These are phyloP conservation scores for Vulpes ferrilata DNA, from an alignment of 2,113 vertebrate genomes.

Conservation along the genomic window DNA sequence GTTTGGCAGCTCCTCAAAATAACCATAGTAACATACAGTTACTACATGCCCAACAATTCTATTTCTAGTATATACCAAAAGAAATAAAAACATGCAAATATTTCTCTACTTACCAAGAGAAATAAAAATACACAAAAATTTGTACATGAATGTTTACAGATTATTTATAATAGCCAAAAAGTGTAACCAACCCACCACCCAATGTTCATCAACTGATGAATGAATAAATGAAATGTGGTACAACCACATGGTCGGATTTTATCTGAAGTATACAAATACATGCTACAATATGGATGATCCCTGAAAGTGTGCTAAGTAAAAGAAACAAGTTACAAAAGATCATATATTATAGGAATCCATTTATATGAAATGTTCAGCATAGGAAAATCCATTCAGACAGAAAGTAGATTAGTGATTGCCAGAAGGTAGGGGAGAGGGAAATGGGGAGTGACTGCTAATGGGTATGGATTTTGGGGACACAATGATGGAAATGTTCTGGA, in stretches of 20 bases:
- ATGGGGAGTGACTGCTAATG: neutral
- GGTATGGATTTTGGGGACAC: neutral
- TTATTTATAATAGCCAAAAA: neutral
- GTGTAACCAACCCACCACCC: neutral
- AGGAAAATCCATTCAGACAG: neutral
- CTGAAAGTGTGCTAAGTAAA: neutral
- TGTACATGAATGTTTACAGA: neutral
- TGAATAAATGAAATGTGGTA: neutral
- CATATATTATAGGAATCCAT: neutral
- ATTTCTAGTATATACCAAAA: neutral
- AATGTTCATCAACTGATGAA: neutral
- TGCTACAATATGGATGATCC: neutral
- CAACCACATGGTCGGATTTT: neutral
- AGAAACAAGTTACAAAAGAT: neutral
- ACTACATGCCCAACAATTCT: neutral
- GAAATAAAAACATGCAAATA: neutral
- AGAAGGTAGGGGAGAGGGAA: neutral
- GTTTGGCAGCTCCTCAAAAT: neutral
- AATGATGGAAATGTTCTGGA: neutral
- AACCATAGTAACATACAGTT: neutral
- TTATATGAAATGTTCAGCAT: neutral
- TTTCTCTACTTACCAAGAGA: neutral
- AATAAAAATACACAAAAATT: slow-evolving; percentile 22
- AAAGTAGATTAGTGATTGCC: neutral
- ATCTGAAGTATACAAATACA: neutral